Base-by-base conservation (phyloP, 2,888 invertebrate species). In the Autographa gamma region DNA sequence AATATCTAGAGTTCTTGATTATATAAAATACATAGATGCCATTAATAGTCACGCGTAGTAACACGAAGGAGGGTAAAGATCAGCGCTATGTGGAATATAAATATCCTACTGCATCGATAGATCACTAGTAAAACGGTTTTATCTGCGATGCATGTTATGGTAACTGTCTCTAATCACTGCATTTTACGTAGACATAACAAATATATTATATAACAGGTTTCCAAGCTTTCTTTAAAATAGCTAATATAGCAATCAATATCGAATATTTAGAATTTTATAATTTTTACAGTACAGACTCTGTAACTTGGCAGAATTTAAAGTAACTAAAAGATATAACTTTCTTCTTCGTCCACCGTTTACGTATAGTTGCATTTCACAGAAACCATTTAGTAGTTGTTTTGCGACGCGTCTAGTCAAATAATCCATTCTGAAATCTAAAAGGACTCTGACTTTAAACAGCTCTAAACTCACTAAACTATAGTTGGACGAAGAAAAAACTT, bases 51-150 rank as follows among this genome's bases (percentile, higher is more conserved):
- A 73, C 65, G 68, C 25, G 56, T 65, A 69, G 34, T 43, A 61
- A 62, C 67, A 38, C 13, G 61, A n/a, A 18, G 14, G 54, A 38
- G 66, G 64, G 71, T 63, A 75, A 43, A 67, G 67, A 62, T 75
- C 75, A 75, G 11, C 61, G 58, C 25, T 59, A 66, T 19, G 25
- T 69, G 32, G 14, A 18, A 63, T 60, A 60, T 65, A 52, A 60
- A 60, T 25, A 9, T 68, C 25, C 9, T 54, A 3, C 38, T 60
- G 14, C 32, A 31, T n/a, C 19, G 31, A 16, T 38, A 59, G 11
- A 25, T 48, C 6, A 4, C n/a, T 48, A 48, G n/a, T 48, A 6
- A 48, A 48, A 48, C 48, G 5, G 48, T 48, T 1, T n/a, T 48
- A 48, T 48, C 48, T 7, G n/a, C 48, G 48, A 48, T 48, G 48